Evolutionary conservation across 2,888 invertebrate genomes (phyloP).

Genomic region (Eurois occulta): DNA sequence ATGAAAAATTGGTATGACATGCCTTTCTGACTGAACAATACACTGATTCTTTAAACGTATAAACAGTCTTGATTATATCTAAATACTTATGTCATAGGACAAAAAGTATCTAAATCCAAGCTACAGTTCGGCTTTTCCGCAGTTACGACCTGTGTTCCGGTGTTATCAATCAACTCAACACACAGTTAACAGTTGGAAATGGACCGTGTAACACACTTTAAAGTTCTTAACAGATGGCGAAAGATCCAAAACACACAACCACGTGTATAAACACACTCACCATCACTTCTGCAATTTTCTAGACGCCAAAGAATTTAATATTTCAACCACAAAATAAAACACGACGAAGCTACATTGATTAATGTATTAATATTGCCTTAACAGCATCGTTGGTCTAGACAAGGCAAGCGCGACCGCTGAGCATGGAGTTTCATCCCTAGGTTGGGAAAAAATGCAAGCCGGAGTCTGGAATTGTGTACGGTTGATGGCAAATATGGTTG

Average conservation of each 20-base stretch:
- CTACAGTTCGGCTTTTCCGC: background rate
- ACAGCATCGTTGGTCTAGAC: background rate
- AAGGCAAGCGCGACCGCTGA: too few species aligned
- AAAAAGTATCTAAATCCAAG: background rate
- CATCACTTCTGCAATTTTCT: background rate
- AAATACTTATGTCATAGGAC: background rate
- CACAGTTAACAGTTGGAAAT: background rate
- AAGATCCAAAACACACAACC: background rate
- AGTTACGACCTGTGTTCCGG: background rate
- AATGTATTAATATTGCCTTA: slow-evolving; percentile 42
- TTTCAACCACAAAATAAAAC: slow-evolving; percentile 26
- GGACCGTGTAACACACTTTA: background rate
- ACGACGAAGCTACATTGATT: slow-evolving; percentile 27
- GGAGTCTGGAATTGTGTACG: too few species aligned
- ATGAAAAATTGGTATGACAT: background rate
- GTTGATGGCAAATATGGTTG: background rate
- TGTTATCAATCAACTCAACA: background rate
- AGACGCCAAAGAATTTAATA: slow-evolving; percentile 50
- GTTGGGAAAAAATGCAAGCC: background rate
- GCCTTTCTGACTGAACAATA: background rate
- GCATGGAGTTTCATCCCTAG: background rate
- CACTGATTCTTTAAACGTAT: background rate
- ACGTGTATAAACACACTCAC: background rate
- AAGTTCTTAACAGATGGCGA: background rate
- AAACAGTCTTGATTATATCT: background rate